Evolutionary conservation across 2,113 vertebrate species (phyloP).

Genomic region (Callaeas wilsoni): DNA sequence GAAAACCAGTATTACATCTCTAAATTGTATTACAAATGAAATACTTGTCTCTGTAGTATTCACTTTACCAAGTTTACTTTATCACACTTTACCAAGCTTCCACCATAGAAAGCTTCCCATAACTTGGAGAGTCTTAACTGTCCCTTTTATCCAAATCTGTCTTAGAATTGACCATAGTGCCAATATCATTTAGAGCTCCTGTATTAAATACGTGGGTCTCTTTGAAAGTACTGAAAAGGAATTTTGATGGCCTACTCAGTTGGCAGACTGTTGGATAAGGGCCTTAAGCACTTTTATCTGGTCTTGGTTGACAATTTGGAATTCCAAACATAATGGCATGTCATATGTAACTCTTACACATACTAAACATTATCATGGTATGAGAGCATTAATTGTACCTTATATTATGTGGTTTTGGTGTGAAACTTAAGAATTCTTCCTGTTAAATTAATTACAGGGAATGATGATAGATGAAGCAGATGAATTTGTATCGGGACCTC

Average conservation of each 20-base stretch:
- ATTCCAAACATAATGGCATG: background rate
- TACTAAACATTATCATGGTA: background rate
- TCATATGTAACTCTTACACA: background rate
- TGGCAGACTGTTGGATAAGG: background rate
- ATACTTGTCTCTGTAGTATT: background rate
- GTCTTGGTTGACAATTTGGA: background rate
- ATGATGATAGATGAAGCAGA: slow-evolving; percentile 88
- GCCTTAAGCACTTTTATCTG: background rate
- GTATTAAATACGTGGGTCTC: background rate
- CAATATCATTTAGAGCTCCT: background rate
- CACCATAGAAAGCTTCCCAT: too few relatives aligned
- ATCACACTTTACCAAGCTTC: too few relatives aligned
- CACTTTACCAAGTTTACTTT: too few relatives aligned
- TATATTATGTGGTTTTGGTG: background rate
- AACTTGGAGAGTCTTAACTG: background rate
- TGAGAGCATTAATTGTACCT: background rate
- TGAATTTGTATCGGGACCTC: slow-evolving; percentile 82
- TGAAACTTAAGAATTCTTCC: background rate
- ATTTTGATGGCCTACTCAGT: background rate
- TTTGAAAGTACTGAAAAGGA: background rate
- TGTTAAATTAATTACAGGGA: slow-evolving; percentile 57
- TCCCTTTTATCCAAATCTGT: background rate
- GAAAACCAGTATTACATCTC: background rate
- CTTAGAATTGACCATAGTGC: background rate
- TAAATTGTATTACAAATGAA: background rate